phyloP scores from a whole-genome alignment of 2,888 invertebrate genomes.

The Caenorhabditis parvicauda region DNA sequence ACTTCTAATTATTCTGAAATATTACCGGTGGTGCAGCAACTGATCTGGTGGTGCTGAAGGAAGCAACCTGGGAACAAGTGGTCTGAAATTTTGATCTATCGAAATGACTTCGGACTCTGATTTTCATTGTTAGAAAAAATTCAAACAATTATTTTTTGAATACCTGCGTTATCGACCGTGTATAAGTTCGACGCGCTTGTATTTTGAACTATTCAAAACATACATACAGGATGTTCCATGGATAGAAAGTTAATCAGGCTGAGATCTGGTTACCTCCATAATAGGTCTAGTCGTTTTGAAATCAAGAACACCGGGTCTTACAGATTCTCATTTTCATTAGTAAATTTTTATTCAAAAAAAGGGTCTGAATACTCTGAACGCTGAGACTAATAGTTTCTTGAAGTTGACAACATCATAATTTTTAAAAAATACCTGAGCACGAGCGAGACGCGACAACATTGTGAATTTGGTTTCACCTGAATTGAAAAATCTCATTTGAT shows the following conservation, averaged over 20 bases:
- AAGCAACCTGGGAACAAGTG: conserved; percentile 21
- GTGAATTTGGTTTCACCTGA: too few relatives aligned
- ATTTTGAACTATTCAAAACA: not conserved
- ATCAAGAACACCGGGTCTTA: not conserved
- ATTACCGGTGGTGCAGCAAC: conserved; percentile 23
- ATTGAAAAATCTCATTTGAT: too few relatives aligned
- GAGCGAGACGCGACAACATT: conserved; percentile 33
- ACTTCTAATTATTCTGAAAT: not conserved
- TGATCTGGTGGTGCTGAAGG: conserved; percentile 23
- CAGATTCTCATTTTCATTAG: not conserved
- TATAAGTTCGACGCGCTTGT: too few relatives aligned
- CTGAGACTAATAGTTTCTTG: not conserved
- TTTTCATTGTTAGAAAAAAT: not conserved
- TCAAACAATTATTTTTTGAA: not conserved
- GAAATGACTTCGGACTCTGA: not conserved
- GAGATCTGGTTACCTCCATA: too few relatives aligned
- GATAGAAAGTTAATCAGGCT: too few relatives aligned
- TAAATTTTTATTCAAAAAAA: not conserved
- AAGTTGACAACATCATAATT: not conserved
- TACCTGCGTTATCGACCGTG: too few relatives aligned
- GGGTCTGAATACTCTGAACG: too few relatives aligned
- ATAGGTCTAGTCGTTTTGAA: too few relatives aligned
- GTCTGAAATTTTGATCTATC: conserved; percentile 10
- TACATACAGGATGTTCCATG: conserved; percentile 8
- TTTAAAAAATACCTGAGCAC: conserved; percentile 16